These are phyloP conservation scores for Ariolimax columbianus DNA, from an alignment of 2,888 invertebrate genomes.

Conservation along the genomic window DNA sequence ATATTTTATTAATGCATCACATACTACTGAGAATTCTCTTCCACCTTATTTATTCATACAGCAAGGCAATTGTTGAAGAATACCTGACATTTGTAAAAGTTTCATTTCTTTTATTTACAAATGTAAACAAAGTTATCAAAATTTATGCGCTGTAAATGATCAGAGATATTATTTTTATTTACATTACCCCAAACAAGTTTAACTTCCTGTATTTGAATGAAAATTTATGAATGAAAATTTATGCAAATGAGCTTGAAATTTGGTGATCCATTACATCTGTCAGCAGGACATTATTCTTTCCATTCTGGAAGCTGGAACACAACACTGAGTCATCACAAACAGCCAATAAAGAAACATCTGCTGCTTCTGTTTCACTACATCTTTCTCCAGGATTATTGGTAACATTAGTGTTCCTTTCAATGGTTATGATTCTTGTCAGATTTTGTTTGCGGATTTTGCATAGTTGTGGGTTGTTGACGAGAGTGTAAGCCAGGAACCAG, in stretches of 20 bases:
- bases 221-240: background rate
- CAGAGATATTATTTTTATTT: too few relatives aligned
- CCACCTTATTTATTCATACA: too few relatives aligned
- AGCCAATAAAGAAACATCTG: background rate
- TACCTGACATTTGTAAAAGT: too few relatives aligned
- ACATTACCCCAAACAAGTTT: background rate
- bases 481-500: slow-evolving; percentile 39
- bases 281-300: background rate
- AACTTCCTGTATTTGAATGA: background rate
- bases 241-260: background rate
- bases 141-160: too few relatives aligned
- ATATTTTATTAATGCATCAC: too few relatives aligned
- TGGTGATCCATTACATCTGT: background rate
- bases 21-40: too few relatives aligned
- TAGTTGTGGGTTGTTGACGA: slow-evolving; percentile 39
- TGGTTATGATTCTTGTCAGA: background rate
- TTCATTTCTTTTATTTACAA: too few relatives aligned
- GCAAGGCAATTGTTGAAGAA: too few relatives aligned
- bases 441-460: slow-evolving; percentile 33
- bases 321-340: background rate
- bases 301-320: background rate
- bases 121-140: too few relatives aligned
- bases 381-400: background rate
- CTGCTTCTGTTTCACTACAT: background rate
- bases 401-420: background rate